Percentiles rank a stretch among this genome's conserved stretches.
Conservation (phyloP, 1,140 invertebrate species). For the Pseudomyrmex sp. region DNA sequence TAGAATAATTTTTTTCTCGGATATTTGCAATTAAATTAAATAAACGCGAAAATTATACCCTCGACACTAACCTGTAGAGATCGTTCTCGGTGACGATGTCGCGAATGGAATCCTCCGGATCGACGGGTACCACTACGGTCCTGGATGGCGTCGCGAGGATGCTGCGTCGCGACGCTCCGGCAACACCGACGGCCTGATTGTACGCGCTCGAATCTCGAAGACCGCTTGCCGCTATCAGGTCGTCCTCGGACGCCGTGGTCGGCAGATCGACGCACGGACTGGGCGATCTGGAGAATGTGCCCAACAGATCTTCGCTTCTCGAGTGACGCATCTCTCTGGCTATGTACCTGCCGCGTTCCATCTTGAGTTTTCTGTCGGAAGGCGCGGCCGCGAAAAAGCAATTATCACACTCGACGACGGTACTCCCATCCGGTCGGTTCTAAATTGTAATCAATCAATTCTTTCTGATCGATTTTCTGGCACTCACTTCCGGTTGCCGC, state of each 20-base stretch:
- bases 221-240: conserved; percentile 82
- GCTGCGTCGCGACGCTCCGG: conserved; percentile 24
- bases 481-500: neutral
- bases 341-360: conserved; percentile 72
- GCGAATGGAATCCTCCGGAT: conserved; percentile 88
- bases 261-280: conserved; percentile 71
- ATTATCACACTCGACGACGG: conserved; percentile 27
- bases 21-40: too few species aligned
- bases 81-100: conserved; percentile 89
- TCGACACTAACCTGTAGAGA: conserved; percentile 86
- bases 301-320: conserved; percentile 81
- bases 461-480: neutral
- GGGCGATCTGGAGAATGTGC: conserved; percentile 74
- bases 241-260: conserved; percentile 81
- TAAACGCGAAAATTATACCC: neutral
- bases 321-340: conserved; percentile 82
- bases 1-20: too few species aligned
- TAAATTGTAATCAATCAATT: neutral
- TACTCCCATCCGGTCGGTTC: conserved; percentile 64
- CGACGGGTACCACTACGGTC: conserved; percentile 73
- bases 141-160: conserved; percentile 62
- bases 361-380: conserved; percentile 22
- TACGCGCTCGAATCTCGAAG: conserved; percentile 76
- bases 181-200: conserved; percentile 22
- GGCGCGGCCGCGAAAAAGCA: conserved; percentile 27